phyloP scores from a whole-genome alignment of 1,140 invertebrate species.

The Brachystomella parvula region DNA sequence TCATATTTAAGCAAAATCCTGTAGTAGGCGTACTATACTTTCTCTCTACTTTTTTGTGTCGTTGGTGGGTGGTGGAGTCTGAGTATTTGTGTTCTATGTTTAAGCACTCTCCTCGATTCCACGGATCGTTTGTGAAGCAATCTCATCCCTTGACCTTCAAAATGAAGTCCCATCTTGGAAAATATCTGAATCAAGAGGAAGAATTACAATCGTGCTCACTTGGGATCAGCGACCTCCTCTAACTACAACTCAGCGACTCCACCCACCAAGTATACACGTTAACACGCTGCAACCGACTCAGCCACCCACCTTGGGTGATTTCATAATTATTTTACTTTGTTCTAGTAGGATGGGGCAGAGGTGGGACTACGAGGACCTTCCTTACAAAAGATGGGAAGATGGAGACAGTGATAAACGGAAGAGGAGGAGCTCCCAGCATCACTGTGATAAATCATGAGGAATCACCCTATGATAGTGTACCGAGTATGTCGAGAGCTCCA shows the following conservation, averaged over 20 bases:
- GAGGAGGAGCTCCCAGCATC: conserved; percentile 62
- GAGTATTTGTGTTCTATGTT: background rate
- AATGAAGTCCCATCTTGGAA: conserved; percentile 88
- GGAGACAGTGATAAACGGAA: conserved; percentile 50
- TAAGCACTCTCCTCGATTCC: conserved; percentile 86
- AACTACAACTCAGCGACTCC: conserved; percentile 28
- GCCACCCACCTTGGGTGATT: conserved; percentile 19
- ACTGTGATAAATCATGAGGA: conserved; percentile 48
- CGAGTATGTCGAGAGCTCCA: conserved; percentile 33
- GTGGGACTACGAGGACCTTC: conserved; percentile 35
- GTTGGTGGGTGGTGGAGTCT: background rate
- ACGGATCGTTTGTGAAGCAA: conserved; percentile 92
- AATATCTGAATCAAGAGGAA: conserved; percentile 91
- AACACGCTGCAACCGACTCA: conserved; percentile 40
- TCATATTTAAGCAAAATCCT: no score
- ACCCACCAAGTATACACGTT: conserved; percentile 26
- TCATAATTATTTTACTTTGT: conserved; percentile 4
- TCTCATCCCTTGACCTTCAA: conserved; percentile 83
- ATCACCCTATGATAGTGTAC: conserved; percentile 37
- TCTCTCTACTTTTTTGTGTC: no score
- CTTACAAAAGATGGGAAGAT: conserved; percentile 44
- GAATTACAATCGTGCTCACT: conserved; percentile 76
- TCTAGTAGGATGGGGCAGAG: conserved; percentile 8
- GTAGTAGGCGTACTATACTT: no score
- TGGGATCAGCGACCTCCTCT: conserved; percentile 55